Base-by-base conservation (phyloP, 2,113 vertebrate genomes). In the Oncorhynchus masou region DNA sequence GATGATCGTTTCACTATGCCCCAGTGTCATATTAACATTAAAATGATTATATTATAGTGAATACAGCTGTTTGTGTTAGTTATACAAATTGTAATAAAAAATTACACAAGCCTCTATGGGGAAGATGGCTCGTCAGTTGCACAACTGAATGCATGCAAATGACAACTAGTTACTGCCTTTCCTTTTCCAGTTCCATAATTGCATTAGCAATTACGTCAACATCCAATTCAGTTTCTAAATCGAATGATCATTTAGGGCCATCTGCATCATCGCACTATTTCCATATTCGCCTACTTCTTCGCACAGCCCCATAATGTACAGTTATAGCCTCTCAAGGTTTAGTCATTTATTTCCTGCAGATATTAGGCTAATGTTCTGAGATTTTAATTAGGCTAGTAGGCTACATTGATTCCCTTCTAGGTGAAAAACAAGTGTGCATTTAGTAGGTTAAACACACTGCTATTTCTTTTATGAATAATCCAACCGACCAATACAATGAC, bases 161-260 rank as follows among this genome's bases (percentile, higher is more conserved):
- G 39, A 12, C 2, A 45, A 0, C 39, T 45, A 45, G 39, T 2
- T 45, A 45, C 12, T 2, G 9, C 39, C 39, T 45, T 1, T 45
- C 9, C 39, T 45, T 45, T 45, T 45, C 9, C 22, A 39, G 71
- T 27, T 62, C 8, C 7, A 24, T 68, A 51, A 62, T 57, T 15
- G 19, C 12, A 54, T 74, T 73, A 39, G 22, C 51, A 49, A 68
- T 79, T 77, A 54, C 24, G 27, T 29, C 24, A 67, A 29, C 45
- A 65, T 77, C 49, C n/a, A 39, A 22, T 27, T 65, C 69, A 71
- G 65, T 57, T 66, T 68, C 22, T 70, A 66, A 73, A 73, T 72
- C 20, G 60, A 15, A 27, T 34, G 5, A 25, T 67, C 65, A 67
- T 31, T 67, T 67, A 67, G 25, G 65, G 3, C 11, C 60, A 64